phyloP scores from a whole-genome alignment of 1,140 invertebrate species.

The Camponotus vicinus region DNA sequence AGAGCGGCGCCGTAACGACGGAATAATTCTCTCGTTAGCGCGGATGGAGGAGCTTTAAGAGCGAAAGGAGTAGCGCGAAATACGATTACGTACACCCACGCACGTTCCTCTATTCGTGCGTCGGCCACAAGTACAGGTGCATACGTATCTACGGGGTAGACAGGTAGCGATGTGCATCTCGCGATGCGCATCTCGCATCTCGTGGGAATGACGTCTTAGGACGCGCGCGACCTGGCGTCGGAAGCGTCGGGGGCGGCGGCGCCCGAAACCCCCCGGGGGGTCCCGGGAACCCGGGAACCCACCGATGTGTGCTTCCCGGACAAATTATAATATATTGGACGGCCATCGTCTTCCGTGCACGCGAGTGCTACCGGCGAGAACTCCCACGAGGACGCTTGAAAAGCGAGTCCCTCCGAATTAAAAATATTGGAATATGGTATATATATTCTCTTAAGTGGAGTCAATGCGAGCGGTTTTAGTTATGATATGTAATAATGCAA shows the following conservation, averaged over 20 bases:
- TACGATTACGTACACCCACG: not conserved
- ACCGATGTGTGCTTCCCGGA: conserved; percentile 79
- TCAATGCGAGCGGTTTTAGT: too few species aligned
- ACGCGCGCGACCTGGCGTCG: not conserved
- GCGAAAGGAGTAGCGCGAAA: conserved; percentile 49
- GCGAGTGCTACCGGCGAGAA: conserved; percentile 73
- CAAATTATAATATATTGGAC: conserved; percentile 85
- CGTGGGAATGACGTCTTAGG: conserved; percentile 48
- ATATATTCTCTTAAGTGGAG: too few species aligned
- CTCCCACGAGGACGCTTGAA: not conserved
- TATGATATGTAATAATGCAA: too few species aligned
- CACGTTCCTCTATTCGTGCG: not conserved
- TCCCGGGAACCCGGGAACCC: conserved; percentile 67
- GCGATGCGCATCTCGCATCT: conserved; percentile 2
- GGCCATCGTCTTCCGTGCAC: conserved; percentile 73
- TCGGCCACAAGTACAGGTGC: not conserved
- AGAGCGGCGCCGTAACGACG: conserved; percentile 31
- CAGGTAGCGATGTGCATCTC: not conserved
- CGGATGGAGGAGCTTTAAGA: conserved; percentile 17
- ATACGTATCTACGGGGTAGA: not conserved
- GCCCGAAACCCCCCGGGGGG: conserved; percentile 73
- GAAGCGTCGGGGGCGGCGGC: conserved; percentile 31
- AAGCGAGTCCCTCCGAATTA: not conserved
- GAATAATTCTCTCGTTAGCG: conserved; percentile 63
- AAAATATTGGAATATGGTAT: too few species aligned